Evolutionary conservation across 92 coral and sea anemone species (phyloP).

Genomic region (Scolanthus callimorphus): DNA sequence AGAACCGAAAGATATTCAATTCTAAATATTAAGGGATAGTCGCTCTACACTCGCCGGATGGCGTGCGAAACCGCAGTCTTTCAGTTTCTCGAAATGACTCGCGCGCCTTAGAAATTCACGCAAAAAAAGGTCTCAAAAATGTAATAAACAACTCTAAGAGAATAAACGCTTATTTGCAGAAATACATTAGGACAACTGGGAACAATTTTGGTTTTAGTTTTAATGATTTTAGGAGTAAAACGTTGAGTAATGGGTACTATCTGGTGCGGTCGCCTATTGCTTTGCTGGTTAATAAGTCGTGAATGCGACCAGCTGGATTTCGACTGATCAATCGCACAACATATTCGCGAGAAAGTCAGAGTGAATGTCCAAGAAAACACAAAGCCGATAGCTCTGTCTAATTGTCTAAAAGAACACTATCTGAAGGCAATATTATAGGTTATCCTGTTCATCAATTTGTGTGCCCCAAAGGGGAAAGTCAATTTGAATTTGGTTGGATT

Average conservation of each 20-base stretch:
- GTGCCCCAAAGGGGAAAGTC: conserved; percentile 4
- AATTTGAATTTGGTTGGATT: not conserved
- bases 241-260: not conserved
- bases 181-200: too few species aligned
- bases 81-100: not conserved
- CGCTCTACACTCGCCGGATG: too few species aligned
- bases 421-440: not conserved
- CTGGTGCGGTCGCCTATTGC: not conserved
- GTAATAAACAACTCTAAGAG: too few species aligned
- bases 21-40: too few species aligned
- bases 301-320: not conserved
- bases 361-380: not conserved
- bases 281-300: conserved; percentile 4
- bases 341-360: not conserved
- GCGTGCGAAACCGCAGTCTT: not conserved
- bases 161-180: too few species aligned
- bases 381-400: too few species aligned
- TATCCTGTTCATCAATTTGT: not conserved
- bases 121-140: too few species aligned
- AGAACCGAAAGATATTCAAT: too few species aligned
- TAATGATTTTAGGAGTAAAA: not conserved
- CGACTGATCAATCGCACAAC: too few species aligned
- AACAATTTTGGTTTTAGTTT: not conserved
- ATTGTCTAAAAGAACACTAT: not conserved
- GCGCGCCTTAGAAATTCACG: not conserved